phyloP scores from a whole-genome alignment of 2,888 invertebrate species.

The Venustoraphidia nigricollis region DNA sequence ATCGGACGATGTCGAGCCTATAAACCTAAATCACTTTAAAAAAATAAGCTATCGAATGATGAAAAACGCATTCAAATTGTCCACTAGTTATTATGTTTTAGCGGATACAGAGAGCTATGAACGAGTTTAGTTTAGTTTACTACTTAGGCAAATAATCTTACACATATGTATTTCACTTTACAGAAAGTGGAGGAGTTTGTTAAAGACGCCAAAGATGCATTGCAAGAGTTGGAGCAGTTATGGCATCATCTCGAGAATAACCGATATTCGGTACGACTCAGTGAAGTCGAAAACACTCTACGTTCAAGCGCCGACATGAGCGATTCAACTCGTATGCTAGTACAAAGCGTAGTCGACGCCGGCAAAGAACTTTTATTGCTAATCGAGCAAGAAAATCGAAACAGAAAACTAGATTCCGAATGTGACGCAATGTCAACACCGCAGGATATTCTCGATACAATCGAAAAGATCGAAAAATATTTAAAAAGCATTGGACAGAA shows the following conservation, averaged over 20 bases:
- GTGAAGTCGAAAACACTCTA: conserved; percentile 39
- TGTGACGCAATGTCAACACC: conserved; percentile 30
- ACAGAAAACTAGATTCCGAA: conserved; percentile 25
- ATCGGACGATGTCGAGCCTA: no score
- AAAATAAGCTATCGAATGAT: no score
- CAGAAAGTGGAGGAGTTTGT: conserved; percentile 55
- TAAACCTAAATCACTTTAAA: no score
- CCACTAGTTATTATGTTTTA: no score
- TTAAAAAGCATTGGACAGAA: conserved; percentile 40
- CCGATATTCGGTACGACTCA: conserved; percentile 31
- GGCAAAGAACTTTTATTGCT: conserved; percentile 30
- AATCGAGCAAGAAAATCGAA: conserved; percentile 27
- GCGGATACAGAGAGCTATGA: no score
- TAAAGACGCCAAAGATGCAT: conserved; percentile 38
- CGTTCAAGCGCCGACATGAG: conserved; percentile 36
- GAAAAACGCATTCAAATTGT: no score
- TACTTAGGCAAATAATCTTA: conserved; percentile 2
- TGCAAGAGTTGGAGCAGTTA: conserved; percentile 44
- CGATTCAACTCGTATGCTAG: conserved; percentile 30
- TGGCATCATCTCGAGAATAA: conserved; percentile 37
- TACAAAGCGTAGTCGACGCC: conserved; percentile 31
- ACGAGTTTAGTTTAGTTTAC: neutral
- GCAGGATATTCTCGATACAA: conserved; percentile 45
- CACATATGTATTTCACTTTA: conserved; percentile 1
- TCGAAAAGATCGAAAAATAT: conserved; percentile 37